These are phyloP conservation scores for Zapus hudsonius DNA, from an alignment of 2,113 vertebrate genomes.

Conservation along the genomic window DNA sequence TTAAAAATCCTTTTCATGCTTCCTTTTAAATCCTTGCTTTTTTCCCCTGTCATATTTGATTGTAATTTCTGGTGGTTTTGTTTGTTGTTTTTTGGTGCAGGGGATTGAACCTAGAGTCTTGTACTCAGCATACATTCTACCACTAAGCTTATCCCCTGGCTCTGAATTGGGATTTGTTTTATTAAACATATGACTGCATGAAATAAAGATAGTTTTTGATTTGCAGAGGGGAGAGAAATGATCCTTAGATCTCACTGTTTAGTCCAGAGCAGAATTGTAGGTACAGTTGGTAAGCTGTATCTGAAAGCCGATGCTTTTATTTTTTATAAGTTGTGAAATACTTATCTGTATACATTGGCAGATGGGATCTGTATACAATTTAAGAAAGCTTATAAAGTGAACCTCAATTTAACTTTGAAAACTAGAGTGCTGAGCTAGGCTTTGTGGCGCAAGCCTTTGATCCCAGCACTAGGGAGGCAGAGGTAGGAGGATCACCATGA, in stretches of 20 bases:
- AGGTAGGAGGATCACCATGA: too few relatives aligned
- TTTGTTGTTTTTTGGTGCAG: not conserved
- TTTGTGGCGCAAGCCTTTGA: too few relatives aligned
- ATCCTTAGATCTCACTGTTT: not conserved
- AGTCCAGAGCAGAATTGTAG: not conserved
- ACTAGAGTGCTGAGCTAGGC: too few relatives aligned
- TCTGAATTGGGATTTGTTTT: not conserved
- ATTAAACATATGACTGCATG: constrained; percentile 43
- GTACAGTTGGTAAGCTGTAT: not conserved
- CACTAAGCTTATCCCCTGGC: not conserved
- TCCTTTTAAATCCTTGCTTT: constrained; percentile 18
- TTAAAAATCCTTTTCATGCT: constrained; percentile 2
- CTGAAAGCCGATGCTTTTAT: not conserved
- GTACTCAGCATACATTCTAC: not conserved
- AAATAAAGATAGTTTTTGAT: constrained; percentile 38
- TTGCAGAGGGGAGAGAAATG: constrained; percentile 24
- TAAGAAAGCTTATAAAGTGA: constrained; percentile 18
- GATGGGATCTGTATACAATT: not conserved
- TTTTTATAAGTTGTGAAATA: not conserved
- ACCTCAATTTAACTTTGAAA: not conserved
- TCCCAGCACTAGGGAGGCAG: too few relatives aligned
- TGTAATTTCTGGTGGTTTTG: constrained; percentile 16
- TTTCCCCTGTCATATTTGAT: not conserved
- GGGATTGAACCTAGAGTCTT: not conserved
- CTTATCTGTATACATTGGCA: not conserved